These are phyloP conservation scores for Hippocampus comes DNA, from an alignment of 2,113 vertebrate genomes.

Conservation along the genomic window DNA sequence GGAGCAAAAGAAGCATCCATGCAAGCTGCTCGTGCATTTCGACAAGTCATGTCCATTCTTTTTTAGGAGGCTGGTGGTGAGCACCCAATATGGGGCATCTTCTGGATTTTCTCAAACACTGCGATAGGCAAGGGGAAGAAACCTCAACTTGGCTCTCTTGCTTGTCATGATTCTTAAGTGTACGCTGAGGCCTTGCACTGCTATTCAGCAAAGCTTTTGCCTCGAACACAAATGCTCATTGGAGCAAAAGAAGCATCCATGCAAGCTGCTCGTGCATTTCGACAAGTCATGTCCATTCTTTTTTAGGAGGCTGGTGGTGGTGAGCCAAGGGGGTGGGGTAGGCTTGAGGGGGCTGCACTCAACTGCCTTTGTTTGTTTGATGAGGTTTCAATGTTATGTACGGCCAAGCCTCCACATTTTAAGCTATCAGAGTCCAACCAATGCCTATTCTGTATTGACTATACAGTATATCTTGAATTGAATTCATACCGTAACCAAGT, in stretches of 20 bases:
- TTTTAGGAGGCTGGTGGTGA: neutral
- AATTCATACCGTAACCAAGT: too few species aligned
- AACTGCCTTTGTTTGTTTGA: constrained; percentile 81
- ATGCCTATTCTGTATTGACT: constrained; percentile 4
- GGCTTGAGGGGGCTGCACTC: constrained; percentile 23
- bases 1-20: constrained; percentile 47
- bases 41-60: constrained; percentile 13
- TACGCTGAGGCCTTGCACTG: constrained; percentile 6
- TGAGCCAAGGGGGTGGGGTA: constrained; percentile 61
- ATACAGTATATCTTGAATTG: neutral
- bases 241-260: constrained; percentile 47
- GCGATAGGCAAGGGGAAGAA: too few species aligned
- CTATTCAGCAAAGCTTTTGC: constrained; percentile 18
- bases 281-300: constrained; percentile 13
- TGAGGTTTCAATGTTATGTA: constrained; percentile 71
- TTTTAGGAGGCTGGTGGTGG: constrained; percentile 1
- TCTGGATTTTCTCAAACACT: too few species aligned
- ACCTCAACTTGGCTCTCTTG: neutral
- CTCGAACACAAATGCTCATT: constrained; percentile 40
- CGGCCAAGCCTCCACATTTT: constrained; percentile 27
- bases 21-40: constrained; percentile 29
- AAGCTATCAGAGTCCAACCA: constrained; percentile 26
- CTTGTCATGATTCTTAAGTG: constrained; percentile 39
- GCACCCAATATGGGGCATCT: too few species aligned
- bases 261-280: constrained; percentile 29